Evolutionary conservation across 2,113 vertebrate genomes (phyloP).

Genomic region (Grus americana): DNA sequence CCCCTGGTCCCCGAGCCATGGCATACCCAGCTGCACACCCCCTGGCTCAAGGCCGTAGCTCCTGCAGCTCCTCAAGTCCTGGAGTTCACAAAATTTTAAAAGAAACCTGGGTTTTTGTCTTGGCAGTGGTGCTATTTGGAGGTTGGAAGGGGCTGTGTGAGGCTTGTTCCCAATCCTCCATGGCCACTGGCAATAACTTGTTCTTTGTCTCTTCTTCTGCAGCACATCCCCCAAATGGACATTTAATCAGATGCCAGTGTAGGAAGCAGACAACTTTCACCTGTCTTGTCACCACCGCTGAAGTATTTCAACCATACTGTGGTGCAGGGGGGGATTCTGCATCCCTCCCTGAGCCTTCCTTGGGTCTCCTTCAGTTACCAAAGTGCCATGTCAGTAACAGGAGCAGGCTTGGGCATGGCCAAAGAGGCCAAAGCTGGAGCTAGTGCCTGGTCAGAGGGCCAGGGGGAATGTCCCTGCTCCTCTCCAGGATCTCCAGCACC

Average conservation of each 20-base stretch:
- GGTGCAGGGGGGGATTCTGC: neutral
- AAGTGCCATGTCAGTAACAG: neutral
- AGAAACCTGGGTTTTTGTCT: neutral
- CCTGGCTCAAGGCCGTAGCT: neutral
- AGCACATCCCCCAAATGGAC: neutral
- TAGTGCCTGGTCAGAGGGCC: neutral
- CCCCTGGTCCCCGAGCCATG: neutral
- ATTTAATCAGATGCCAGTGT: neutral
- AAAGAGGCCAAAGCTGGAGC: neutral
- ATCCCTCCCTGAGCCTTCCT: neutral
- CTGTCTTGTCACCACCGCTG: neutral
- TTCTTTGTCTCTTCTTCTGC: neutral
- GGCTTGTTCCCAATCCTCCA: neutral
- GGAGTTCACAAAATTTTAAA: neutral
- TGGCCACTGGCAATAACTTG: neutral
- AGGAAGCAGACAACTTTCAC: neutral
- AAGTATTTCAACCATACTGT: neutral
- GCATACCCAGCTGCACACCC: fast-evolving
- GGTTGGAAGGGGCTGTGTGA: neutral
- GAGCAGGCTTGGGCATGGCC: neutral
- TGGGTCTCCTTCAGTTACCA: neutral
- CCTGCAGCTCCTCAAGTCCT: neutral
- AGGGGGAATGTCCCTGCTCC: neutral
- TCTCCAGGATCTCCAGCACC: neutral
- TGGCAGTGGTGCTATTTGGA: neutral